Base-by-base conservation (phyloP, 2,113 vertebrate genomes). In the Agapornis roseicollis region DNA sequence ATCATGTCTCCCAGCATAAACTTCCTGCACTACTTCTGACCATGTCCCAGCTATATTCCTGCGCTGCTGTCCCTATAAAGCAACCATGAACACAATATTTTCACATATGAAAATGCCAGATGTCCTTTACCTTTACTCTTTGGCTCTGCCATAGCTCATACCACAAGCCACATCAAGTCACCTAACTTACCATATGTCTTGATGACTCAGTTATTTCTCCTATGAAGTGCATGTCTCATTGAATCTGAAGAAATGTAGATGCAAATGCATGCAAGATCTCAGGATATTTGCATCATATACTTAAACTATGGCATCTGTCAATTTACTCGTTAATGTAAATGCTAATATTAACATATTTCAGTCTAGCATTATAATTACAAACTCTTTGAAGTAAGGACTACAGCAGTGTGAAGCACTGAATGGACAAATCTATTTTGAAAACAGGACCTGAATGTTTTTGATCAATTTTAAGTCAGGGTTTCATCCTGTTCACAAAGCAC, bases 271-370 rank as follows among this genome's bases (percentile, higher is more conserved):
- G 80, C 95, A 85, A 84, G 31, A 85, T 95, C 96, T 87, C 39
- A 73, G 73, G 71, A 69, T 79, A 96, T 97, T 96, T 97, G 37
- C 85, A 97, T 98, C 97, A 96, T 95, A 71, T 83, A 90, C 90
- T 81, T 95, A 96, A 97, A 94, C 66, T 92, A 71, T 96, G 96
- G 90, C 91, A 95, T 97, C 79, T 95, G 94, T 93, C 97, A 97
- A 94, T 97, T 97, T 96, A 79, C 50, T 96, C 94, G 68, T 91
- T 94, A 95, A 96, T 96, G 85, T 88, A 96, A 97, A 97, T 70
- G 94, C 80, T 95, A 96, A 97, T 95, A 95, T 96, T 93, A 94
- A 94, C 0, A 13, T 80, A 78, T 90, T 96, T 95, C 76, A 88
- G 73, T 80, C 88, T 91, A 96, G 66, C 78, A 81, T 85, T 80